Evolutionary conservation across 2,797 vertebrate species (phyloP), one percentile per base, ranked within the genome.

Genomic region (Hirundo rustica): DNA sequence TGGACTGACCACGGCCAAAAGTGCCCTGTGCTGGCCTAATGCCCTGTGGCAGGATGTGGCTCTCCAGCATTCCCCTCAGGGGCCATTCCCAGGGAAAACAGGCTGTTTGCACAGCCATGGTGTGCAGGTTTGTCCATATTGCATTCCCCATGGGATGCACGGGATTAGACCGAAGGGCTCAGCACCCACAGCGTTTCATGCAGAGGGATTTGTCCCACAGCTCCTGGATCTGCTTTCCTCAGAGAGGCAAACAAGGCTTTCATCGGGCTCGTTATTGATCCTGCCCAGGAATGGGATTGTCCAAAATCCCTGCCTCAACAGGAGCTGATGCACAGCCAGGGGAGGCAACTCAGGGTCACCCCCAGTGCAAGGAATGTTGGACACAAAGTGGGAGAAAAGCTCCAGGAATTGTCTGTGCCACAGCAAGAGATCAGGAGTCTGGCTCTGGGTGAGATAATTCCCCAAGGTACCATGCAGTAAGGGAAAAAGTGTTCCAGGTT

Each of bases 101-200:
- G 66, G 29, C 65, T 80, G 32, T 57, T 80, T 65, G 42, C 66
- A 42, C 9, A 25, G 65, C 65, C 40, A 3, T 17, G 23, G 14
- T 12, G 13, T 21, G 20, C 68, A 26, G 15, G 5, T 58, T 51
- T 72, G 50, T 34, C 40, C 10, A 1, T 16, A 5, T 2, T 19
- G n/a, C 23, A 22, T 30, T 72, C 75, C n/a, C 22, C 4, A 1
- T 0, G 1, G 6, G 30, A 25, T 30, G 45, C 26, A 11, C 65
- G 20, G 67, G 34, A 5, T 72, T 36, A 42, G 13, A 77, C 38
- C 54, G 50, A 27, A 7, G 23, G 29, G 16, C 57, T 71, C 34
- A 73, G 83, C 62, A 60, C 45, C 32, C 40, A 10, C 58, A 48
- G 1, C 42, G 32, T 36, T 30, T 40, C n/a, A 5, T 50, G 44